Base-by-base conservation (phyloP, 2,113 vertebrate species). In the Crocuta crocuta region DNA sequence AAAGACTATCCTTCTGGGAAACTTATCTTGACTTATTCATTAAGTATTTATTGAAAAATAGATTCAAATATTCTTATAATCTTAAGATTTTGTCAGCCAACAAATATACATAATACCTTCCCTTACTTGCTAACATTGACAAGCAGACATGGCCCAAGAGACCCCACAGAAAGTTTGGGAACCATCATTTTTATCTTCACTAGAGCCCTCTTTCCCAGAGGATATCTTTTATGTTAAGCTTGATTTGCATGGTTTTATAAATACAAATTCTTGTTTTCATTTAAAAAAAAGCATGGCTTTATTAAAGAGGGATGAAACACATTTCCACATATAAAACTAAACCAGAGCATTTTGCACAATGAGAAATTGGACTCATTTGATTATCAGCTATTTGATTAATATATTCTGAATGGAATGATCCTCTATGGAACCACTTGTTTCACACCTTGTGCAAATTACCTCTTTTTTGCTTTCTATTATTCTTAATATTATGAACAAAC, bases 31-130 rank as follows among this genome's bases (percentile, higher is more conserved):
- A 71, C 2, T 78, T 94, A 87, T 61, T 81, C 10, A 82, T 96
- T 95, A 71, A 81, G 61, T 81, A 50, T 61, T 65, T 96, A 4
- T 39, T 81, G 11, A 43, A 94, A 92, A 94, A 80, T 50, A 35
- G 9, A 58, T 78, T 71, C 19, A 84, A 78, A 94, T 23, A 53
- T 81, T 89, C 28, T 85, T 78, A 16, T 13, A 90, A 13, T 91
- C 10, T 68, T 94, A 28, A 84, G 23, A 93, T 58, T 71, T 80
- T 94, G 7, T 58, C 23, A 71, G 21, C 48, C 24, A 96, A 70
- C 2, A 58, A 68, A 65, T 80, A 65, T 21, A 86, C 55, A 76
- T 68, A 50, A 65, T 55, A 76, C 7, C 5, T 68, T 87, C 24
- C 19, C 7, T 74, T 66, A 4, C 7, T 94, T 71, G 65, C 21